These are phyloP conservation scores for Thecophora atra DNA, from an alignment of 2,888 invertebrate genomes.

Conservation along the genomic window DNA sequence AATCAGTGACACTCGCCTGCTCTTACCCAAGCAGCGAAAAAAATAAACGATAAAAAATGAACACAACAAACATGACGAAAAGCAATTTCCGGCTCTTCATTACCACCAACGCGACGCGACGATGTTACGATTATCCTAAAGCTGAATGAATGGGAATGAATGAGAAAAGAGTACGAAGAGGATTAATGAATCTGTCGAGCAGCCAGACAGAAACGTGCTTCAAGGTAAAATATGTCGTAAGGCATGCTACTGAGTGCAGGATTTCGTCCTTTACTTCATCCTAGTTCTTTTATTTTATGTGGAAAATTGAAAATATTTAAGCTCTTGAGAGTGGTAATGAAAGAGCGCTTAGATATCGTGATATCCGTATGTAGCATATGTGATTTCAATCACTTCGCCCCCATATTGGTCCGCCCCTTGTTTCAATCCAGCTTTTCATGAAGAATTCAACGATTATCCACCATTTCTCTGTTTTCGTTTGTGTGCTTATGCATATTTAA, in stretches of 20 bases:
- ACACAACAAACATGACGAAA: slow-evolving; percentile 15
- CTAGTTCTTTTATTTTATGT: neutral
- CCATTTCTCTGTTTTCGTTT: neutral
- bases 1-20: neutral
- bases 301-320: slow-evolving; percentile 1
- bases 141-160: slow-evolving; percentile 1
- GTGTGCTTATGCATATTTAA: neutral
- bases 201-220: neutral
- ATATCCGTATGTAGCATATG: neutral
- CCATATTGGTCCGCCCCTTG: neutral
- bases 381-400: slow-evolving; percentile 3
- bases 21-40: neutral
- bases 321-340: neutral
- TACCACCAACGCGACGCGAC: slow-evolving; percentile 14
- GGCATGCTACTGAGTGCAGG: neutral
- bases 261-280: neutral
- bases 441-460: neutral
- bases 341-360: neutral
- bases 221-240: neutral
- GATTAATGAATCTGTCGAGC: neutral
- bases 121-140: slow-evolving; percentile 15
- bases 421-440: neutral
- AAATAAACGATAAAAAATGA: neutral
- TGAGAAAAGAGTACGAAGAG: neutral
- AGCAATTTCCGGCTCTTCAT: slow-evolving; percentile 28